These are phyloP conservation scores for Ectobius pallidus DNA, from an alignment of 2,888 invertebrate genomes.

Conservation along the genomic window DNA sequence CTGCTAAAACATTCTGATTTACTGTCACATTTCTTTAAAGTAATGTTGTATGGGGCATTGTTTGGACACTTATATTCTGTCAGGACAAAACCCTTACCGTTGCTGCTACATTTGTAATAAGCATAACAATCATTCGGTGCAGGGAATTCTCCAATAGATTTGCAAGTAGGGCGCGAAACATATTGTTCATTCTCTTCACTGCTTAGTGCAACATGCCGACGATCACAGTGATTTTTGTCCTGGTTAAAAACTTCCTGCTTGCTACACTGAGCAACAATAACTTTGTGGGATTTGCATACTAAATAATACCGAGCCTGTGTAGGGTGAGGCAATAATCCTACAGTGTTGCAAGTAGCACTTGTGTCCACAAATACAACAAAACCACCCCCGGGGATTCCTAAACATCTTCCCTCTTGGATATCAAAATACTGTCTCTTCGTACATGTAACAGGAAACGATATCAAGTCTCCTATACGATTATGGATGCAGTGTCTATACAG, in stretches of 20 bases:
- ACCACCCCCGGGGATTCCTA: not conserved
- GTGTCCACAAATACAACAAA: not conserved
- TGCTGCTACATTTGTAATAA: not conserved
- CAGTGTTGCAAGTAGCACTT: not conserved
- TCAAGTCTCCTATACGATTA: not conserved
- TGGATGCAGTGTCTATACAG: not conserved
- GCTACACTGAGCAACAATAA: not conserved
- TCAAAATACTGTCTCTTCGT: conserved; percentile 7
- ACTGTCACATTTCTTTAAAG: not conserved
- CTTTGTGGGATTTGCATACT: not conserved
- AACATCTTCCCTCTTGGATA: not conserved
- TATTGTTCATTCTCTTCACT: not conserved
- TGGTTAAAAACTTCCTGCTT: not conserved
- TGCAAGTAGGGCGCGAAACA: not conserved
- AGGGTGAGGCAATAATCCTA: not conserved
- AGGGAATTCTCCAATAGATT: not conserved
- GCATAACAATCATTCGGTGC: not conserved
- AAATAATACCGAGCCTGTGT: not conserved
- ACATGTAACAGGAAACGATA: not conserved
- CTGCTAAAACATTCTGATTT: not conserved
- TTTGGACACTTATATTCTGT: not conserved
- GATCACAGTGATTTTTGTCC: not conserved
- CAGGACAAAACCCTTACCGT: not conserved
- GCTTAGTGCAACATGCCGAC: not conserved
- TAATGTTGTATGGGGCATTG: not conserved